Evolutionary conservation across 1,140 invertebrate genomes (phyloP).

Genomic region (Cydia splendana): DNA sequence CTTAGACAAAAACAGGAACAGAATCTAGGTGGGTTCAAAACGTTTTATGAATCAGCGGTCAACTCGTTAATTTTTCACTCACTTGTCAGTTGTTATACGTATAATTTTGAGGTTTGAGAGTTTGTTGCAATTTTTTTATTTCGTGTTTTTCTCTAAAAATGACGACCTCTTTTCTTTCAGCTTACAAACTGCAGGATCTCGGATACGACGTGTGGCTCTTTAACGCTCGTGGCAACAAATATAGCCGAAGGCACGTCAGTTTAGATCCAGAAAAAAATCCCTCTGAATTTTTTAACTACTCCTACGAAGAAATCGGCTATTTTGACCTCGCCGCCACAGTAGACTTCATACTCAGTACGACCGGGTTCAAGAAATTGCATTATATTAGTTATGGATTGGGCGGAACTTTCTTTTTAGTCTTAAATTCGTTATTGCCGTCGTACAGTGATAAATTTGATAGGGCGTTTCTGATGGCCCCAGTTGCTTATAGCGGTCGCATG

Average conservation of each 20-base stretch:
- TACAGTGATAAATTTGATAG: slow-evolving; percentile 79
- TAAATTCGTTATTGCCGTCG: slow-evolving; percentile 78
- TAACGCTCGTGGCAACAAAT: slow-evolving; percentile 85
- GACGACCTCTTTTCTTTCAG: slow-evolving; percentile 58
- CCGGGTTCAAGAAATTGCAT: slow-evolving; percentile 74
- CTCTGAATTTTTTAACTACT: slow-evolving; percentile 81
- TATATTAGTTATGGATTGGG: slow-evolving; percentile 81
- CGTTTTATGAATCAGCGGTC: not conserved
- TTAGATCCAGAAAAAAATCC: slow-evolving; percentile 68
- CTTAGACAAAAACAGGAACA: not conserved
- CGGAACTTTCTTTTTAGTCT: slow-evolving; percentile 80
- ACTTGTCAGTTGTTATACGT: too few relatives aligned
- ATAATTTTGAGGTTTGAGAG: too few relatives aligned
- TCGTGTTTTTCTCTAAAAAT: not conserved
- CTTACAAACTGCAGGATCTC: slow-evolving; percentile 84
- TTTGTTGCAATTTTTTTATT: too few relatives aligned
- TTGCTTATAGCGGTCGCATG: slow-evolving; percentile 60
- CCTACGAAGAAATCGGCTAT: slow-evolving; percentile 82
- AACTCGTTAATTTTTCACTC: too few relatives aligned
- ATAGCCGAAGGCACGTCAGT: slow-evolving; percentile 82
- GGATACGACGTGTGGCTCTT: slow-evolving; percentile 88
- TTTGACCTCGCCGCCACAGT: slow-evolving; percentile 84
- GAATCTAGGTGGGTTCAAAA: not conserved
- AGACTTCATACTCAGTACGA: slow-evolving; percentile 81
- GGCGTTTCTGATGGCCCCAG: slow-evolving; percentile 59